Conservation (phyloP, 2,888 invertebrate genomes). For the Scaptomyza cyrtandrae region DNA sequence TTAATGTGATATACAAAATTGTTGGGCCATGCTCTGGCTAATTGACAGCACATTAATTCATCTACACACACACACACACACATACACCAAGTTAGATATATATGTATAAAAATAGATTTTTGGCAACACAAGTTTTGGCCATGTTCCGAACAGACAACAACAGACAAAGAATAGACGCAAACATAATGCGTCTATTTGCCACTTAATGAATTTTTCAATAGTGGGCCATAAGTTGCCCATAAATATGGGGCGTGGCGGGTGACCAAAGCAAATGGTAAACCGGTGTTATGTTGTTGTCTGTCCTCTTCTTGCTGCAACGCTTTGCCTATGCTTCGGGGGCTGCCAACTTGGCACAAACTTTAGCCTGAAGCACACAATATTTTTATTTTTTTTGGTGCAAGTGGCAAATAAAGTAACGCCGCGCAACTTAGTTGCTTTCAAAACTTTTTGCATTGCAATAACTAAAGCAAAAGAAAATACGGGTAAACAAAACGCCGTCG, state of each 20-base stretch:
- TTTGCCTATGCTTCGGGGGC: conserved; percentile 17
- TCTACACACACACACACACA: conserved; percentile 12
- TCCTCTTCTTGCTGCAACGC: conserved; percentile 21
- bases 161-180: conserved; percentile 1
- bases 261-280: conserved; percentile 60
- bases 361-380: conserved; percentile 1
- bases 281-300: conserved; percentile 55
- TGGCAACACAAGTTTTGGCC: conserved; percentile 42
- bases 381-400: conserved; percentile 25
- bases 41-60: conserved; percentile 51
- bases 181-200: conserved; percentile 74
- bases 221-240: conserved; percentile 34
- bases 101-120: conserved; percentile 10
- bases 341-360: conserved; percentile 60
- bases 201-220: conserved; percentile 70
- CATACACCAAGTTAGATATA: conserved; percentile 14
- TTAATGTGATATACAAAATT: conserved; percentile 7
- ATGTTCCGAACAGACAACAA: conserved; percentile 9
- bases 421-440: conserved; percentile 29
- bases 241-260: conserved; percentile 28
- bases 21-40: conserved; percentile 42
- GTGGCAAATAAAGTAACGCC: conserved; percentile 70
- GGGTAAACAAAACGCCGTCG: conserved; percentile 50
- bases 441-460: conserved; percentile 24
- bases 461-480: not conserved